Percentiles rank a stretch among this genome's conserved stretches.
Evolutionary conservation across 2,797 vertebrate species (phyloP).

Genomic region (Clarias laeviceps): DNA sequence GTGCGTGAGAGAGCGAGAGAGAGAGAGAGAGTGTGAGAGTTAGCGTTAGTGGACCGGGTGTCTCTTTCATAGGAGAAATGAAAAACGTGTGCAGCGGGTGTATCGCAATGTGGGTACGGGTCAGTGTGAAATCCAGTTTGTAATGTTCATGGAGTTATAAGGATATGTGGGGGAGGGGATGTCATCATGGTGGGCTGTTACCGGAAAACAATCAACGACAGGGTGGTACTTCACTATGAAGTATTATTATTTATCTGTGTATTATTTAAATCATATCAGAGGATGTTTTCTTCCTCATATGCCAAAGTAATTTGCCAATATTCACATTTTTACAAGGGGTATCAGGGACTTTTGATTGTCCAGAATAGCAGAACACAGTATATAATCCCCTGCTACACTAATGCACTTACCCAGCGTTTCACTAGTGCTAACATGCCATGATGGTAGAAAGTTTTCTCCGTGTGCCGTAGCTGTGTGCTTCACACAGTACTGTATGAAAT

Average conservation of each 20-base stretch:
- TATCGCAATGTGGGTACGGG: slow-evolving; percentile 21
- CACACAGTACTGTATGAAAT: too few relatives aligned
- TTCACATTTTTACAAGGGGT: neutral
- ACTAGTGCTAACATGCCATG: too few relatives aligned
- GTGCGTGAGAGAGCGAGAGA: neutral
- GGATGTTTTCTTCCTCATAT: neutral
- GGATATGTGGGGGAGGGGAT: neutral
- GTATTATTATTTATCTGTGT: too few relatives aligned
- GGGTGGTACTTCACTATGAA: too few relatives aligned
- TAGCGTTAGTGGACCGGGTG: neutral
- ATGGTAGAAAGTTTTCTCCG: too few relatives aligned
- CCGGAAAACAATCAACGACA: neutral
- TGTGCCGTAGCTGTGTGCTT: too few relatives aligned
- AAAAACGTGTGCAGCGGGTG: neutral
- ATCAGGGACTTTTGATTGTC: too few relatives aligned
- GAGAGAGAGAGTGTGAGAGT: slow-evolving; percentile 6
- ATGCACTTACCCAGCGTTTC: too few relatives aligned
- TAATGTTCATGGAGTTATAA: neutral
- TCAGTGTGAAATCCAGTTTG: slow-evolving; percentile 16
- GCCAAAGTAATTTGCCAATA: neutral
- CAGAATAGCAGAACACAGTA: too few relatives aligned
- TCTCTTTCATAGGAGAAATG: slow-evolving; percentile 23
- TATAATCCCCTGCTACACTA: too few relatives aligned
- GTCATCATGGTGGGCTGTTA: neutral
- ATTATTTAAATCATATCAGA: neutral